A percentile compares a stretch with the other conserved stretches of the same genome.
phyloP scores from a whole-genome alignment of 2,888 invertebrate species.

The Shargacucullia verbasci region DNA sequence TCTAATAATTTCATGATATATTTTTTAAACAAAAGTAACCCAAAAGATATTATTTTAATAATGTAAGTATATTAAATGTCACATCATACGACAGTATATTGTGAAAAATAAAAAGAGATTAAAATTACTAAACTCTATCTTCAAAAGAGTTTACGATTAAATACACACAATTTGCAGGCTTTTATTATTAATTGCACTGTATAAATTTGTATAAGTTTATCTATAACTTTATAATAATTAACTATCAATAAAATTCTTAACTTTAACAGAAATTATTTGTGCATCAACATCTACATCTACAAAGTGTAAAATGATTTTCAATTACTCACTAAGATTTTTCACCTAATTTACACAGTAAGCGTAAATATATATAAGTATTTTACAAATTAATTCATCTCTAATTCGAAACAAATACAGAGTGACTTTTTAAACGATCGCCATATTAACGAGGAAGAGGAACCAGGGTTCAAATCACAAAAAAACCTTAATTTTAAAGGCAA shows the following conservation, averaged over 20 bases:
- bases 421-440: too few species aligned
- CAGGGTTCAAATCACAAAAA: too few species aligned
- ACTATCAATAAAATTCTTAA: constrained; percentile 64
- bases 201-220: constrained; percentile 59
- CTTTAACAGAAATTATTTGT: constrained; percentile 78
- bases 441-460: too few species aligned
- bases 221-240: constrained; percentile 65
- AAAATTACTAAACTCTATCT: constrained; percentile 38
- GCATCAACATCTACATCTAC: constrained; percentile 85
- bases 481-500: too few species aligned
- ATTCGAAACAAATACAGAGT: background rate
- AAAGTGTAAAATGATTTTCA: constrained; percentile 70
- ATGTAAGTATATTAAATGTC: too few species aligned
- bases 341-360: constrained; percentile 55
- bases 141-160: constrained; percentile 44
- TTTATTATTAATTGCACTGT: constrained; percentile 58
- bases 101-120: constrained; percentile 8
- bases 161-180: constrained; percentile 48
- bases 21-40: too few species aligned
- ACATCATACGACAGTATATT: too few species aligned
- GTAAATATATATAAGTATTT: constrained; percentile 25
- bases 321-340: constrained; percentile 71
- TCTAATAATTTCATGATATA: too few species aligned
- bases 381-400: constrained; percentile 24
- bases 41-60: too few species aligned